A percentile compares a stretch with the other conserved stretches of the same genome.
Conservation (phyloP, 2,113 vertebrate genomes). For the Polypterus senegalus region DNA sequence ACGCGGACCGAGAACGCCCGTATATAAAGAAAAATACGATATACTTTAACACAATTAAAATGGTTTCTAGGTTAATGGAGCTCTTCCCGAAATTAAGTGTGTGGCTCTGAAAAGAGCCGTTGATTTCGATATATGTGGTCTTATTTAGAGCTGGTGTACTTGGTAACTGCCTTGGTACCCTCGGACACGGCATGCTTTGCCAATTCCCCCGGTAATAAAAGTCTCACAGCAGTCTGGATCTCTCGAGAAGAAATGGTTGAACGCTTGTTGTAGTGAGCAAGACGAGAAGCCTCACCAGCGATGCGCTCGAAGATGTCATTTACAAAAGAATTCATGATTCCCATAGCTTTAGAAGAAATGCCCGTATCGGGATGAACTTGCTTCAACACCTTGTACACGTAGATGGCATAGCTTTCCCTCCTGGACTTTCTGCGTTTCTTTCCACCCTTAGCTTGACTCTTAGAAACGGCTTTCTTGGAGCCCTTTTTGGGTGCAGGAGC, state of each 20-base stretch:
- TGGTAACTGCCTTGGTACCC: conserved; percentile 15
- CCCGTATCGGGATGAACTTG: background rate
- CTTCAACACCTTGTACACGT: conserved; percentile 1
- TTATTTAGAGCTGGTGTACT: conserved; percentile 13
- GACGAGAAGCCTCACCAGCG: conserved; percentile 37
- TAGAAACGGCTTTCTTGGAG: background rate
- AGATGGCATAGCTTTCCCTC: conserved; percentile 1
- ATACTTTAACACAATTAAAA: no score
- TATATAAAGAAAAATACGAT: no score
- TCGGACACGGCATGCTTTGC: conserved; percentile 15
- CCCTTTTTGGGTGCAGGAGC: background rate
- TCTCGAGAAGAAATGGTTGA: conserved; percentile 35
- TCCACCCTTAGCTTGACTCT: background rate
- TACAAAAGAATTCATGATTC: conserved; percentile 52
- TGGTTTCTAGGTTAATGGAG: no score
- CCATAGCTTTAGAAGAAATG: conserved; percentile 33
- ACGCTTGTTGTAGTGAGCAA: conserved; percentile 57
- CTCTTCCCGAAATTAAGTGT: no score
- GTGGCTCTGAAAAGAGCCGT: no score
- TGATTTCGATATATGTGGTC: no score
- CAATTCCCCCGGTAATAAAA: conserved; percentile 11
- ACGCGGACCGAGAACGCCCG: no score
- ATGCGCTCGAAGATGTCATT: conserved; percentile 49
- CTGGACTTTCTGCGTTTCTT: background rate
- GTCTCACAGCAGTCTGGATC: conserved; percentile 11